These are phyloP conservation scores for Boloria selene DNA, from an alignment of 2,888 invertebrate genomes.

Conservation along the genomic window DNA sequence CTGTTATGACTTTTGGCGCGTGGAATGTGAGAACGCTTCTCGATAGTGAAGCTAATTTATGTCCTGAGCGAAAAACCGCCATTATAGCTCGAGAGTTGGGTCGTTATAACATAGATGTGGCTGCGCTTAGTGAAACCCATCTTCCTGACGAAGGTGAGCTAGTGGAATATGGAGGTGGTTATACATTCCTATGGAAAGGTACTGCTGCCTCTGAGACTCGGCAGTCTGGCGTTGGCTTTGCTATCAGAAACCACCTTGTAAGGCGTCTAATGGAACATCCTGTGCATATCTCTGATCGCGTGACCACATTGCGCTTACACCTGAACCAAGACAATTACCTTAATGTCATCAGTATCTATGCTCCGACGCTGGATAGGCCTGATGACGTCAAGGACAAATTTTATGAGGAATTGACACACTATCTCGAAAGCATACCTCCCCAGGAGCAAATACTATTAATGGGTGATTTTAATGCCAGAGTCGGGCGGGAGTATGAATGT, in stretches of 20 bases:
- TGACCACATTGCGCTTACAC: constrained; percentile 32
- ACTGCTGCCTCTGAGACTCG: not conserved
- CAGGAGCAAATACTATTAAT: constrained; percentile 33
- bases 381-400: constrained; percentile 41
- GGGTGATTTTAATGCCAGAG: constrained; percentile 39
- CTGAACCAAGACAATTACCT: constrained; percentile 39
- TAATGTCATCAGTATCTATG: constrained; percentile 46
- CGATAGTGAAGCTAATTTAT: constrained; percentile 9
- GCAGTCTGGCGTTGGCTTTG: not conserved
- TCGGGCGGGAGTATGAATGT: constrained; percentile 29
- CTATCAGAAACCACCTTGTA: not conserved
- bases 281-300: not conserved
- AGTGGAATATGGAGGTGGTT: constrained; percentile 26
- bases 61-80: constrained; percentile 20
- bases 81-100: constrained; percentile 14
- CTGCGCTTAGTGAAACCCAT: too few relatives aligned
- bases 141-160: too few relatives aligned
- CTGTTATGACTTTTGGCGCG: constrained; percentile 23
- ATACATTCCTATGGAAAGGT: constrained; percentile 28
- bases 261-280: not conserved
- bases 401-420: constrained; percentile 37
- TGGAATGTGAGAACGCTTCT: constrained; percentile 12
- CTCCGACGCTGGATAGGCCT: constrained; percentile 40
- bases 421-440: not conserved
- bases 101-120: constrained; percentile 24